phyloP scores from a whole-genome alignment of 2,113 vertebrate species.

The Muntiacus reevesi region DNA sequence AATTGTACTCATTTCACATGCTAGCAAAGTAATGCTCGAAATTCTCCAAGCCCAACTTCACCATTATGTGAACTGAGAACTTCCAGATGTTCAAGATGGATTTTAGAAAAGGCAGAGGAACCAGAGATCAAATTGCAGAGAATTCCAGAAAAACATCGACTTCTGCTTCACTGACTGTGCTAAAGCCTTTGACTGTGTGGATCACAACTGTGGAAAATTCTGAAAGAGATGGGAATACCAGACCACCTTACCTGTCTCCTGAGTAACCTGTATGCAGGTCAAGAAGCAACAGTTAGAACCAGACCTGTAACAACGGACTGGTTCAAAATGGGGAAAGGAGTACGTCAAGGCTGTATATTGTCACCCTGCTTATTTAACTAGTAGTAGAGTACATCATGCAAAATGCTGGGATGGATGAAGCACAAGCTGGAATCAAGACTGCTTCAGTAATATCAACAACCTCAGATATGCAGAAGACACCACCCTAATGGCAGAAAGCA shows the following conservation, averaged over 20 bases:
- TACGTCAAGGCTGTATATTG: not conserved
- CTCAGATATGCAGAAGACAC: not conserved
- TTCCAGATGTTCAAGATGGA: not conserved
- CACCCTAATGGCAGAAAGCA: not conserved
- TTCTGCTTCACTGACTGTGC: not conserved
- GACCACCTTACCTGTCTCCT: not conserved
- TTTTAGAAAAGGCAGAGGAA: not conserved
- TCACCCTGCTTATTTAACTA: not conserved
- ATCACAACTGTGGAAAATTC: not conserved
- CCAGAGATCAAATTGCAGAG: not conserved
- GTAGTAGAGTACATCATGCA: not conserved
- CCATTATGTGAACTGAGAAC: not conserved
- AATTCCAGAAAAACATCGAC: not conserved
- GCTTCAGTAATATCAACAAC: not conserved
- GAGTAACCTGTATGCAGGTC: not conserved
- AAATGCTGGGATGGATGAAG: not conserved
- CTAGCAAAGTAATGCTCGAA: not conserved
- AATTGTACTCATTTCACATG: not conserved
- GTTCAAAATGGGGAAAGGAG: not conserved
- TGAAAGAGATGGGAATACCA: not conserved
- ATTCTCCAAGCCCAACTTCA: not conserved
- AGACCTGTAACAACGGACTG: not conserved
- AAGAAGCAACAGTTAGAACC: not conserved
- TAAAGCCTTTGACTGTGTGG: not conserved
- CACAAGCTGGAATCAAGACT: not conserved